A percentile compares a stretch with the other conserved stretches of the same genome.
These are phyloP conservation scores for Hexactinellida sp. DNA, from an alignment of 37 sponge, comb jelly and placozoan genomes.

Conservation along the genomic window DNA sequence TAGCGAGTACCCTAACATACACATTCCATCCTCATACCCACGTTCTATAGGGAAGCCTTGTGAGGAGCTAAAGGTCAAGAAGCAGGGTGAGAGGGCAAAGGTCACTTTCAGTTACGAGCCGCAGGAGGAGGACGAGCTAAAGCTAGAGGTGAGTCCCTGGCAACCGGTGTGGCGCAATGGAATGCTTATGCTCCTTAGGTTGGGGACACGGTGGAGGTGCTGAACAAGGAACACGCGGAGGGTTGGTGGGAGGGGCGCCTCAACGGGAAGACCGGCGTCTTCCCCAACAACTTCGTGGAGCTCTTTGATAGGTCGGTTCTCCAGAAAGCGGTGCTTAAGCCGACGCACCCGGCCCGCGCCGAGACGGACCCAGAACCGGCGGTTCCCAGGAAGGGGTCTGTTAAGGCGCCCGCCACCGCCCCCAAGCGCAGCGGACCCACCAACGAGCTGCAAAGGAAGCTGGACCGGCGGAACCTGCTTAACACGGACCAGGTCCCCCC, in stretches of 20 bases:
- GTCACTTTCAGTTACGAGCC: slow-evolving; percentile 2
- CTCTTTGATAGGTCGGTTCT: neutral
- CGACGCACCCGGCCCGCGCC: neutral
- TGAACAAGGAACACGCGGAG: slow-evolving; percentile 9
- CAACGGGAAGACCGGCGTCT: neutral
- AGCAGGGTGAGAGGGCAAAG: neutral
- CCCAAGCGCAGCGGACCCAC: neutral
- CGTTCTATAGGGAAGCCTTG: neutral
- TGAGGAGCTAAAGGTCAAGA: neutral
- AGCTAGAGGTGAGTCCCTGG: neutral
- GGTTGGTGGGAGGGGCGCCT: slow-evolving; percentile 4
- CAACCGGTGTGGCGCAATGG: neutral
- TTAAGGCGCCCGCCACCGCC: neutral
- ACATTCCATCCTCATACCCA: neutral
- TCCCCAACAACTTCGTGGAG: neutral
- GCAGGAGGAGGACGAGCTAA: neutral
- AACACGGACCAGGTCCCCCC: neutral
- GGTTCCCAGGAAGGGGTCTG: neutral
- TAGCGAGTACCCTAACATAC: too few relatives aligned
- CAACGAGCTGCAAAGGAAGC: neutral
- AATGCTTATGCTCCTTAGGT: neutral
- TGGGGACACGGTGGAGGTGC: neutral
- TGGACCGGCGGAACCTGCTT: neutral
- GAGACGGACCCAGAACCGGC: neutral
- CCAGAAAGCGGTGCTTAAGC: neutral